Percentiles rank a stretch among this genome's conserved stretches.
These are phyloP conservation scores for Euzophera pinguis DNA, from an alignment of 2,888 invertebrate genomes.

Conservation along the genomic window DNA sequence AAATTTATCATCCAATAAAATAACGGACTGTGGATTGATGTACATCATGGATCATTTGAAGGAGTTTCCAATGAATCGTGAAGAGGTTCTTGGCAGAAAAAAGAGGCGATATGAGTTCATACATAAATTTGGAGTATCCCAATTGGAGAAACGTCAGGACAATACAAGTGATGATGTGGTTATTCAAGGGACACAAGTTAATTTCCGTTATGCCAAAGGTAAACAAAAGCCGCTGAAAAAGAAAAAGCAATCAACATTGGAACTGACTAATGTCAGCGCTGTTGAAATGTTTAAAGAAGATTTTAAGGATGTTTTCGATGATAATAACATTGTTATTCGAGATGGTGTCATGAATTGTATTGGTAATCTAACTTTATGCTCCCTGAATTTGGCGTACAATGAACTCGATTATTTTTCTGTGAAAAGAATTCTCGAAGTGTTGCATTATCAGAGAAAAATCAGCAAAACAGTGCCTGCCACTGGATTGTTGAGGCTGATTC, in stretches of 20 bases:
- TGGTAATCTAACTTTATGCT: conserved; percentile 47
- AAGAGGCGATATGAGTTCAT: background rate
- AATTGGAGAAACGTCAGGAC: background rate
- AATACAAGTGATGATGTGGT: background rate
- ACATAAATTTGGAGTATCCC: background rate
- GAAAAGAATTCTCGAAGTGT: conserved; percentile 31
- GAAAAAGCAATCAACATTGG: background rate
- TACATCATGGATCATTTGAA: conserved; percentile 35
- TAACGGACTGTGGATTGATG: conserved; percentile 40
- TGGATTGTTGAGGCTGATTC: conserved; percentile 40
- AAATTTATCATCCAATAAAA: conserved; percentile 44
- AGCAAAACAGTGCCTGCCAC: conserved; percentile 16
- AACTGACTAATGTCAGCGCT: background rate
- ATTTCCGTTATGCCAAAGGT: background rate
- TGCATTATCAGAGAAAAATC: conserved; percentile 36
- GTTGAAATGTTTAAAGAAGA: conserved; percentile 23
- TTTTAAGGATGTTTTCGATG: conserved; percentile 33
- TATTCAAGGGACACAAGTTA: background rate
- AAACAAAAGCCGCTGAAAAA: background rate
- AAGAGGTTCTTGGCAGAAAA: background rate
- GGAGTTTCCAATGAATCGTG: conserved; percentile 1
- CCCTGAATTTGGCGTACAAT: conserved; percentile 50
- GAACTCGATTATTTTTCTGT: conserved; percentile 33
- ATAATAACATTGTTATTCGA: conserved; percentile 21
- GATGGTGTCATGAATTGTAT: conserved; percentile 26